Evolutionary conservation across 2,888 invertebrate species (phyloP), one percentile per base, ranked within the genome.

Genomic region (Sicus ferrugineus): DNA sequence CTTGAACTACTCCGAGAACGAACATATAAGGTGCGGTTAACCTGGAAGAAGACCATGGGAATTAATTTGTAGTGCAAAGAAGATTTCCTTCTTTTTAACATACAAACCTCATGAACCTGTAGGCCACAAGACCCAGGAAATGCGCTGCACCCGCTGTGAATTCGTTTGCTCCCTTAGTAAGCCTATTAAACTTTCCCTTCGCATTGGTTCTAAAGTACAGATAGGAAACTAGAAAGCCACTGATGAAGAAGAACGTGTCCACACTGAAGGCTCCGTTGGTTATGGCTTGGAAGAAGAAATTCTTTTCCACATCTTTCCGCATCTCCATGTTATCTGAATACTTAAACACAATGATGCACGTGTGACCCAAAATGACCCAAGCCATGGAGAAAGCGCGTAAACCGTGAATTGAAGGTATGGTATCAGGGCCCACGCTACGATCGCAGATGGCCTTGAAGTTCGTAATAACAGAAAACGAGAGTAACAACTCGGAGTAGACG

Each of bases 161-260:
- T 76, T 90, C 89, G 71, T 87, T 88, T n/a, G 85, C 86, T 0
- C 90, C 90, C 77, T 91, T 90, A 58, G 90, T 88, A 56, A 90
- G 86, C 69, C 87, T 84, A 76, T 92, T 92, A 73, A 93, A 85
- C 79, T 90, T 91, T 65, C 92, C 92, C 80, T 91, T 92, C 16
- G 90, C 89, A 80, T 90, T 91, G 1, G 92, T 92, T 38, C 94
- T 89, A 86, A 94, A 94, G 85, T 93, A 95, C 62, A 95, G 87
- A 84, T 92, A 95, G n/a, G 94, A 90, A 6, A 94, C 93, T 76
- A 95, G 86, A 79, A 94, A 89, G 9, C 94, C 94, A 73, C 94
- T 94, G 82, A 91, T 89, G 81, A 93, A 93, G 87, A 93, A 93
- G 86, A 93, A 93, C 0, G 93, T 93, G 78, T 93, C 93, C 0